A percentile compares a stretch with the other conserved stretches of the same genome.
phyloP scores from a whole-genome alignment of 1,140 invertebrate species.

The Drosophila pseudoobscura region DNA sequence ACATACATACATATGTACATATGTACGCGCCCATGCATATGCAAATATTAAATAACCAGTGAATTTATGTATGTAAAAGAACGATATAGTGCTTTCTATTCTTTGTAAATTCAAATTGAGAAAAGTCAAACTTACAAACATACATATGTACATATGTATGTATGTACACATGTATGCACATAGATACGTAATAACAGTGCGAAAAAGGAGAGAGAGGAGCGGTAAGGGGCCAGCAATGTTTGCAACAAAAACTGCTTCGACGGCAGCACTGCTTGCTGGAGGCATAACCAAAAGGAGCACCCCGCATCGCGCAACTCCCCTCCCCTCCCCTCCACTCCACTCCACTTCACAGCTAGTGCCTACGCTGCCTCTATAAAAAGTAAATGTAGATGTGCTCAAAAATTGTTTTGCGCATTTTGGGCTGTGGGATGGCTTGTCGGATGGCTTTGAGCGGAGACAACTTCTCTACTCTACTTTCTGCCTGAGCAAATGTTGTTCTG shows the following conservation, averaged over 20 bases:
- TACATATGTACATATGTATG: too few relatives aligned
- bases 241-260: neutral
- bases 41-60: constrained; percentile 12
- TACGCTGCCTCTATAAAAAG: neutral
- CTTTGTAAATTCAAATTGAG: neutral
- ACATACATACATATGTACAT: neutral
- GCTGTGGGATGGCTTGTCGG: too few relatives aligned
- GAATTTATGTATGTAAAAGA: neutral
- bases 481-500: constrained; percentile 14
- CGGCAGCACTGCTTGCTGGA: too few relatives aligned
- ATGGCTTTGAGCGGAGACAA: neutral
- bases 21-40: constrained; percentile 30
- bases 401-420: constrained; percentile 37
- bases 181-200: neutral
- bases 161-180: too few relatives aligned
- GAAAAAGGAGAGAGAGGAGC: neutral
- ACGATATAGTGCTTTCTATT: too few relatives aligned
- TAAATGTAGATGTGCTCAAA: constrained; percentile 6
- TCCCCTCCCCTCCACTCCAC: too few relatives aligned
- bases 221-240: neutral
- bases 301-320: too few relatives aligned
- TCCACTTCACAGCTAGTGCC: too few relatives aligned
- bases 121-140: too few relatives aligned
- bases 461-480: constrained; percentile 12
- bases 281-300: too few relatives aligned